These are phyloP conservation scores for Holacanthella duospinosa DNA, from an alignment of 2,888 invertebrate genomes.

Conservation along the genomic window DNA sequence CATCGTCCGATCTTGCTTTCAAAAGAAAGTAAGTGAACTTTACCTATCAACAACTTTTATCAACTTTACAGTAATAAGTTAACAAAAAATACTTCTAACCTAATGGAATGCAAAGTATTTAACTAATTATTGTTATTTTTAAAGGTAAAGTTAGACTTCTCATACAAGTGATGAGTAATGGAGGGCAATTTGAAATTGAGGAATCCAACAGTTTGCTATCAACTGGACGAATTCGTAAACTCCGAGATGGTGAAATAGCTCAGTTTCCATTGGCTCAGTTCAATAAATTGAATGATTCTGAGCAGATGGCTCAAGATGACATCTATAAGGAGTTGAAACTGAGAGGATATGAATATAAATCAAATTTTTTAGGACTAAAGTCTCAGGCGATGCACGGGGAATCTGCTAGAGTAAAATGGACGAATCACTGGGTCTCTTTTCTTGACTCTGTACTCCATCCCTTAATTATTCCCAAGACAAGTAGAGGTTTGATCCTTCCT, in stretches of 20 bases:
- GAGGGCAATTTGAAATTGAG: conserved; percentile 49
- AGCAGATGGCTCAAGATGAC: conserved; percentile 22
- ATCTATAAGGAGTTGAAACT: conserved; percentile 41
- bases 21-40: too few relatives aligned
- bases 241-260: neutral
- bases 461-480: conserved; percentile 57
- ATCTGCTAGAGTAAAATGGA: conserved; percentile 39
- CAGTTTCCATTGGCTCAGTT: too few relatives aligned
- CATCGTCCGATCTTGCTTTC: too few relatives aligned
- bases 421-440: conserved; percentile 71
- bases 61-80: too few relatives aligned
- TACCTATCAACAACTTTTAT: too few relatives aligned
- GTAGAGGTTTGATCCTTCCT: conserved; percentile 48
- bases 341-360: conserved; percentile 42
- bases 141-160: too few relatives aligned
- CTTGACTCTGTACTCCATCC: conserved; percentile 83
- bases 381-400: conserved; percentile 40
- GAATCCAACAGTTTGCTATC: conserved; percentile 41
- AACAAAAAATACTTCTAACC: neutral
- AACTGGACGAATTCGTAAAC: conserved; percentile 39
- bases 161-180: conserved; percentile 67
- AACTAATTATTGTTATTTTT: neutral
- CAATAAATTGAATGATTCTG: too few relatives aligned
- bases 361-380: too few relatives aligned
- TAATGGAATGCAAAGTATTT: neutral